Conservation (phyloP, 2,888 invertebrate species). For the Dynastes hyllus region DNA sequence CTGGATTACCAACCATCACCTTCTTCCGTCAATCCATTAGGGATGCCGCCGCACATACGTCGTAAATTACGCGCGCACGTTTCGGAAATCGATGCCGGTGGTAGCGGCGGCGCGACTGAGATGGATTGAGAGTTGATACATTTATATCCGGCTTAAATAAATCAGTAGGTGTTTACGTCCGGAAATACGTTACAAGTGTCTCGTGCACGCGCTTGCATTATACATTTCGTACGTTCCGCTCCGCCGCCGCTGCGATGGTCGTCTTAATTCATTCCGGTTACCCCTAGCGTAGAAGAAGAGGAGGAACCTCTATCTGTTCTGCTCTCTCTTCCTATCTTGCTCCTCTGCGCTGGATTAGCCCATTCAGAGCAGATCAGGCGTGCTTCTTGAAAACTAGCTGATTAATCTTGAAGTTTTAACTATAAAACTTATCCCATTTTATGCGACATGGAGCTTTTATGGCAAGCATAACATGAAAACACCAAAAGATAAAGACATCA, state of each 20-base stretch:
- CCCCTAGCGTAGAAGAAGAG: neutral
- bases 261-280: constrained; percentile 40
- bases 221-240: constrained; percentile 41
- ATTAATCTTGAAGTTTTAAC: neutral
- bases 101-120: constrained; percentile 18
- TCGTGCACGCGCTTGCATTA: constrained; percentile 48
- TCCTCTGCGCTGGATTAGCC: too few species aligned
- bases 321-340: too few species aligned
- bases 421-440: too few species aligned
- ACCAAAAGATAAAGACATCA: too few species aligned
- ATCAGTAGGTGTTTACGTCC: constrained; percentile 51
- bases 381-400: neutral
- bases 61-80: constrained; percentile 45
- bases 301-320: too few species aligned
- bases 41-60: constrained; percentile 42
- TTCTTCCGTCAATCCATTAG: constrained; percentile 51
- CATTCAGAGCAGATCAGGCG: neutral
- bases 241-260: constrained; percentile 1
- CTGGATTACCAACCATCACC: constrained; percentile 22
- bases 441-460: too few species aligned
- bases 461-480: too few species aligned
- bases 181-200: constrained; percentile 52
- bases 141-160: constrained; percentile 50
- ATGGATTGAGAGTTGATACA: constrained; percentile 45
- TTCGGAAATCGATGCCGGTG: constrained; percentile 37